A percentile compares a stretch with the other conserved stretches of the same genome.
phyloP scores from a whole-genome alignment of 1,140 invertebrate species.

The Ceratosolen solmsi region DNA sequence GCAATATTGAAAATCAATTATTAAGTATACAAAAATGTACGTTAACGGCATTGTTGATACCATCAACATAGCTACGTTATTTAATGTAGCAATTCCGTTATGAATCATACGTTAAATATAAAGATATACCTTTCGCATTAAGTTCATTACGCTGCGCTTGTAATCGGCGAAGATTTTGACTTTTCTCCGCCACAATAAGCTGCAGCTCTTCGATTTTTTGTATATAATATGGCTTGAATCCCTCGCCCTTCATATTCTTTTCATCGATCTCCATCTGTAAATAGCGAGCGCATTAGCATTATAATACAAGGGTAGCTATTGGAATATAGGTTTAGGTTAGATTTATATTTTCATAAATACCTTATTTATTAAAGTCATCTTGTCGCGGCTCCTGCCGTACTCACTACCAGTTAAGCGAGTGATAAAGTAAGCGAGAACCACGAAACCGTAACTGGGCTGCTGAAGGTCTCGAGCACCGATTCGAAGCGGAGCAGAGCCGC shows the following conservation, averaged over 20 bases:
- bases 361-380: conserved; percentile 69
- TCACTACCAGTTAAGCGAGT: not conserved
- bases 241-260: conserved; percentile 82
- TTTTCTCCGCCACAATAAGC: conserved; percentile 96
- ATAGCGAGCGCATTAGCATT: conserved; percentile 3
- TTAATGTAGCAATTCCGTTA: too few species aligned
- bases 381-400: conserved; percentile 25
- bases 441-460: not conserved
- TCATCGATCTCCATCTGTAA: conserved; percentile 91
- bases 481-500: not conserved
- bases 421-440: not conserved
- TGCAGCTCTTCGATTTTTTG: conserved; percentile 98
- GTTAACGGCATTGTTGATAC: too few species aligned
- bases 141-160: conserved; percentile 99
- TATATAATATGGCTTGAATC: conserved; percentile 94
- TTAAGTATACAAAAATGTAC: conserved; percentile 14
- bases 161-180: conserved; percentile 95
- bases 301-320: not conserved
- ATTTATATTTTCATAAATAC: conserved; percentile 52
- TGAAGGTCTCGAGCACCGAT: not conserved
- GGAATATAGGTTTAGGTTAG: conserved; percentile 12
- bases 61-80: too few species aligned
- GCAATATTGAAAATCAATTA: not conserved
- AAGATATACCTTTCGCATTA: conserved; percentile 93
- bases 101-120: not conserved